These are phyloP conservation scores for Sandelia bainsii DNA, from an alignment of 2,797 vertebrate species.

Conservation along the genomic window DNA sequence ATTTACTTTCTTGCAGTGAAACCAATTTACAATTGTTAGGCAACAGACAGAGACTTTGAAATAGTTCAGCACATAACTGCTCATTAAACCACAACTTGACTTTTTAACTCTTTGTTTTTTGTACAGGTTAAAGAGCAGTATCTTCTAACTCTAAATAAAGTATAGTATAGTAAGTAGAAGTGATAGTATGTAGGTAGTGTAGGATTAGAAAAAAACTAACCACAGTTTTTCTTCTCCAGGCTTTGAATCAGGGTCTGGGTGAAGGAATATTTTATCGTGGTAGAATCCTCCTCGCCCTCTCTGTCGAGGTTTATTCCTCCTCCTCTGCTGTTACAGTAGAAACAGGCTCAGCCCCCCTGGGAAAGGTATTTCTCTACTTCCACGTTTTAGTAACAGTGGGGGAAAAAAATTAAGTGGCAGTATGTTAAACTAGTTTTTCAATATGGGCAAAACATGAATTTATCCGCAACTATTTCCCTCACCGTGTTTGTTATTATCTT, in stretches of 20 bases:
- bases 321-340: slow-evolving; percentile 73
- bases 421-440: not conserved
- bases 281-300: slow-evolving; percentile 88
- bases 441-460: not conserved
- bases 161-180: too few species aligned
- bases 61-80: not conserved
- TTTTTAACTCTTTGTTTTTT: too few species aligned
- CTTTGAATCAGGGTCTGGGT: slow-evolving; percentile 91
- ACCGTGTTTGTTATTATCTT: not conserved
- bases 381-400: not conserved
- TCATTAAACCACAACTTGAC: too few species aligned
- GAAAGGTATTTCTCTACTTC: slow-evolving; percentile 54
- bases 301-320: slow-evolving; percentile 87
- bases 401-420: too few species aligned
- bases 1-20: not conserved
- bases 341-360: slow-evolving; percentile 57
- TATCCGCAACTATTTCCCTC: not conserved
- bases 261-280: slow-evolving; percentile 93
- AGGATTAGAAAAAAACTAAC: not conserved
- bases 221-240: slow-evolving; percentile 48
- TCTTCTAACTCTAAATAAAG: too few species aligned
- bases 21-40: not conserved
- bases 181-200: too few species aligned
- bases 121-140: too few species aligned
- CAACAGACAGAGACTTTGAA: not conserved